Evolutionary conservation across 2,797 vertebrate species (phyloP).

Genomic region (Sebastes itinus): DNA sequence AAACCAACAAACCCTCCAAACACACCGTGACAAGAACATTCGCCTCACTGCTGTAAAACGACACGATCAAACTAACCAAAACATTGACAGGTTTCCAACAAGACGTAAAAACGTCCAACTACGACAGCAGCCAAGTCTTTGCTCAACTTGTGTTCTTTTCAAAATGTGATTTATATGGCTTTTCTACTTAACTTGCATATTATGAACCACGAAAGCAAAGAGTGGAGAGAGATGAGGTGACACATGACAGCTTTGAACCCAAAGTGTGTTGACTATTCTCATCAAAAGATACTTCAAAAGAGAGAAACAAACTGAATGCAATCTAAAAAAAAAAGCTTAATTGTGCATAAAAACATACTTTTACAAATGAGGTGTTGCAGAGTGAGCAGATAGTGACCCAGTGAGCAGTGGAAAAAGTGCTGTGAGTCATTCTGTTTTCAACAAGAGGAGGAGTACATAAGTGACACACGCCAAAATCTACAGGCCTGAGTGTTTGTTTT

Average conservation of each 20-base stretch:
- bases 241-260: constrained; percentile 27
- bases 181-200: background rate
- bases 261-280: background rate
- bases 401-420: constrained; percentile 26
- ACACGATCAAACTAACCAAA: constrained; percentile 10
- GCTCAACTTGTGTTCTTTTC: constrained; percentile 6
- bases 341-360: background rate
- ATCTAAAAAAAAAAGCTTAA: background rate
- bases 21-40: constrained; percentile 9
- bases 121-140: constrained; percentile 7
- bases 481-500: constrained; percentile 4
- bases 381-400: constrained; percentile 18
- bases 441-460: constrained; percentile 1
- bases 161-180: constrained; percentile 17
- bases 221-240: background rate
- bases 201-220: constrained; percentile 2
- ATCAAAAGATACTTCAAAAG: background rate
- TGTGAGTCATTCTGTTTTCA: constrained; percentile 38
- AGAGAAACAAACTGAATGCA: background rate
- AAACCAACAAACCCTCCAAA: background rate
- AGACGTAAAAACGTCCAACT: constrained; percentile 19
- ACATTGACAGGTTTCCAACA: constrained; percentile 24
- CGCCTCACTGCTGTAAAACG: constrained; percentile 18
- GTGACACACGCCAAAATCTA: background rate
- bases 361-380: constrained; percentile 21